Conservation (phyloP, 2,888 invertebrate species). For the Zaprionus bogoriensis region DNA sequence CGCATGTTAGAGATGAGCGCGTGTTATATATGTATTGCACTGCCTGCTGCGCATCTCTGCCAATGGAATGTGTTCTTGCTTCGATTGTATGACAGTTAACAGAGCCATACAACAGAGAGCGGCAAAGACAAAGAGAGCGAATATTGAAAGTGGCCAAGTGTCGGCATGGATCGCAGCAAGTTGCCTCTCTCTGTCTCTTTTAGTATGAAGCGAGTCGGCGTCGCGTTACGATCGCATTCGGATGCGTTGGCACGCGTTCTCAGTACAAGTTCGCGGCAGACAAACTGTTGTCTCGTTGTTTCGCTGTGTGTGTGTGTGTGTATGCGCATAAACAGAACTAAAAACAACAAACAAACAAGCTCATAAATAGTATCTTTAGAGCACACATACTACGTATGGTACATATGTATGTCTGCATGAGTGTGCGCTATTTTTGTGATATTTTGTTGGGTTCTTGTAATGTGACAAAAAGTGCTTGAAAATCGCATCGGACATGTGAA, state of each 20-base stretch:
- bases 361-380: slow-evolving; percentile 26
- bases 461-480: slow-evolving; percentile 12
- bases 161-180: background rate
- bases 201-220: slow-evolving; percentile 31
- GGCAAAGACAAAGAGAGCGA: background rate
- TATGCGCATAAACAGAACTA: slow-evolving; percentile 6
- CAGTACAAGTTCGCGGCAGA: slow-evolving; percentile 1
- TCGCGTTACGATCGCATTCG: slow-evolving; percentile 35
- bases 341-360: slow-evolving; percentile 31
- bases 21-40: no score
- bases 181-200: background rate
- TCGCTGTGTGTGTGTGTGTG: background rate
- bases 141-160: background rate
- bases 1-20: background rate
- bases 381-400: slow-evolving; percentile 1
- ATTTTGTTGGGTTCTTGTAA: slow-evolving; percentile 25
- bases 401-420: slow-evolving; percentile 4
- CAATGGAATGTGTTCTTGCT: no score
- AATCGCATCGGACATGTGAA: slow-evolving; percentile 12
- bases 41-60: no score
- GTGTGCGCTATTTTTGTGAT: slow-evolving; percentile 42
- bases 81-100: slow-evolving; percentile 12
- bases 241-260: slow-evolving; percentile 20
- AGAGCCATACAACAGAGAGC: slow-evolving; percentile 4
- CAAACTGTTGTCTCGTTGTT: background rate